These are phyloP conservation scores for Fopius arisanus DNA, from an alignment of 1,140 invertebrate species.

Conservation along the genomic window DNA sequence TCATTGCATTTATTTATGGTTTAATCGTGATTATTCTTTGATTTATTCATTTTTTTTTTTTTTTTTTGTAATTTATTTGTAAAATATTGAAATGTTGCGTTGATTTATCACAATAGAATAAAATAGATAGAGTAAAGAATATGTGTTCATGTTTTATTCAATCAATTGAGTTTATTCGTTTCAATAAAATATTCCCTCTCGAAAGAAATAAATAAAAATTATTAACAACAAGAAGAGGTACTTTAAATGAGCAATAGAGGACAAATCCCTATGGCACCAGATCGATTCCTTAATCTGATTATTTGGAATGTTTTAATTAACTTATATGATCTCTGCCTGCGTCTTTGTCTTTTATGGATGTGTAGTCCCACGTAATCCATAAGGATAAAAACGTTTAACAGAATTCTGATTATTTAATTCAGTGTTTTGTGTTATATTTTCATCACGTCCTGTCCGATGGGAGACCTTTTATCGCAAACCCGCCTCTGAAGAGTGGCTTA, in stretches of 20 bases:
- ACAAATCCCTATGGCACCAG: background rate
- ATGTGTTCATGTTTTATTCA: background rate
- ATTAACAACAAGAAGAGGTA: background rate
- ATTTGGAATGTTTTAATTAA: background rate
- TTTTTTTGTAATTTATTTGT: too few relatives aligned
- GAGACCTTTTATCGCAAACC: conserved; percentile 72
- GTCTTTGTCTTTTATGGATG: background rate
- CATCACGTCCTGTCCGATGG: conserved; percentile 49
- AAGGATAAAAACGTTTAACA: background rate
- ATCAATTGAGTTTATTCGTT: background rate
- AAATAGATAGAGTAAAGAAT: too few relatives aligned
- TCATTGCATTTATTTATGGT: background rate
- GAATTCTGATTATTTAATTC: too few relatives aligned
- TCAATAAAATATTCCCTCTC: background rate
- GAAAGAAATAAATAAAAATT: background rate
- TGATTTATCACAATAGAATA: too few relatives aligned
- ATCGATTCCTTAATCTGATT: background rate
- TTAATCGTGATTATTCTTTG: too few relatives aligned
- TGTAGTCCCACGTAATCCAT: background rate
- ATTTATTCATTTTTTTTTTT: too few relatives aligned
- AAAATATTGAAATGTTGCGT: too few relatives aligned
- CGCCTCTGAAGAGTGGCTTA: conserved; percentile 73
- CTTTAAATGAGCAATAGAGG: background rate
- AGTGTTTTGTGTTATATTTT: too few relatives aligned
- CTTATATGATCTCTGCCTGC: background rate